Evolutionary conservation across 2,888 invertebrate genomes (phyloP), one percentile per base, ranked within the genome.

Genomic region (Geotrupes spiniger): DNA sequence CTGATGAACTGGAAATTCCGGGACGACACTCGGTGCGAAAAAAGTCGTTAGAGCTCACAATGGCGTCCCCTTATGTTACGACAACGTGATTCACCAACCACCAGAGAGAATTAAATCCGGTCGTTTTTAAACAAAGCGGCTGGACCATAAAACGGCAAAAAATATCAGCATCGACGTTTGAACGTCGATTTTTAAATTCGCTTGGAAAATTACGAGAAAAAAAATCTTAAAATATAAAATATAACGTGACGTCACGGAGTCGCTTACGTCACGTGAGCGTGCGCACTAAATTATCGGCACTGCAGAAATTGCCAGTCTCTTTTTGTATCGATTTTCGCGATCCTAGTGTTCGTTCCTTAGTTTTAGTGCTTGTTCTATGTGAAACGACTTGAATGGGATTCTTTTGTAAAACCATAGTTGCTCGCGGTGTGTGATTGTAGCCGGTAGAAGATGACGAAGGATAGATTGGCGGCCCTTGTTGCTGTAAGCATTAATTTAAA

Each of bases 401-500:
- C 78, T 80, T 81, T 80, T 79, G 78, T 78, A 77, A 81, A 79
- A 77, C 75, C 76, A 78, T 78, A 78, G 78, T 78, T 78, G 77
- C 78, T 76, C 73, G 78, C 79, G 78, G 80, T 80, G 81, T 80
- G 83, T 82, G 81, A 81, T 78, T 76, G 63, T 62, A 61, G 66
- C 74, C 76, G 75, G 74, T 69, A 75, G 76, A 83, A 72, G 76
- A 93, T 92, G 92, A 92, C 92, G 80, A 93, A 93, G 86, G 93
- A 93, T 84, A 92, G 92, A 87, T 87, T 93, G 84, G 92, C 92
- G 81, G 93, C 92, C 77, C 85, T 93, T 71, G 91, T 91, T 81
- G 92, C 92, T 85, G 91, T 90, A 80, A 85, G 88, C 59, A 57
- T 49, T 56, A 54, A 46, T 54, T 53, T 58, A 56, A 53, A 49